phyloP scores from a whole-genome alignment of 2,797 vertebrate genomes.

The Aotus griseimembra region DNA sequence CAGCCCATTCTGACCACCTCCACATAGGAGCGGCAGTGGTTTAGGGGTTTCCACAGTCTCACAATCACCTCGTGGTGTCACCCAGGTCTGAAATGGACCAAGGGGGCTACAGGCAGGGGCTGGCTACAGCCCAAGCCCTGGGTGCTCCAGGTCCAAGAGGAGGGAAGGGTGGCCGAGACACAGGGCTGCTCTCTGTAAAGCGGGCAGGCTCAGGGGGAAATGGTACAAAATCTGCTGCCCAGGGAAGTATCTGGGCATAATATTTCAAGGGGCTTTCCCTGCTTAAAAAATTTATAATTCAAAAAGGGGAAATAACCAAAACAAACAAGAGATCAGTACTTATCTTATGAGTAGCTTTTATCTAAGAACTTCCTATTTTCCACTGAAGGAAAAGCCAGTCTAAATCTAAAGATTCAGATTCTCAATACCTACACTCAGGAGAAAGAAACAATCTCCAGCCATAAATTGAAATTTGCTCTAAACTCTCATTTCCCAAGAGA shows the following conservation, averaged over 20 bases:
- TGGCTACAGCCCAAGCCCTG: not conserved
- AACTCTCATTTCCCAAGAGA: constrained; percentile 43
- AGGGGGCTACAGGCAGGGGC: not conserved
- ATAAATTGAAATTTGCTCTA: constrained; percentile 58
- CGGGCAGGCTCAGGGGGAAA: not conserved
- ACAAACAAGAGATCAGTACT: not conserved
- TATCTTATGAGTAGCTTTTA: constrained; percentile 30
- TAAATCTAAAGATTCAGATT: constrained; percentile 34
- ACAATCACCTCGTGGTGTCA: not conserved
- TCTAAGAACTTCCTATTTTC: constrained; percentile 61
- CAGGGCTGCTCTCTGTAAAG: not conserved
- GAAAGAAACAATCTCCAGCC: constrained; percentile 27
- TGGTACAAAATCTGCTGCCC: not conserved
- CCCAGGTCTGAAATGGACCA: not conserved
- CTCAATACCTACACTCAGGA: not conserved
- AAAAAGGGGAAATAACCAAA: not conserved
- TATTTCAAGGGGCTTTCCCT: not conserved
- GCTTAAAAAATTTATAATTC: not conserved
- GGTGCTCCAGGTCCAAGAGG: not conserved
- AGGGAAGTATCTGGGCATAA: not conserved
- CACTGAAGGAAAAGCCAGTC: constrained; percentile 50
- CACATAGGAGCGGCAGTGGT: not conserved
- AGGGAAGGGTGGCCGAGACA: not conserved
- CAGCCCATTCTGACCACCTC: not conserved
- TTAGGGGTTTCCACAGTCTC: not conserved